Conservation (phyloP, 2,797 vertebrate species). For the Cynodonichthys magdalenae region DNA sequence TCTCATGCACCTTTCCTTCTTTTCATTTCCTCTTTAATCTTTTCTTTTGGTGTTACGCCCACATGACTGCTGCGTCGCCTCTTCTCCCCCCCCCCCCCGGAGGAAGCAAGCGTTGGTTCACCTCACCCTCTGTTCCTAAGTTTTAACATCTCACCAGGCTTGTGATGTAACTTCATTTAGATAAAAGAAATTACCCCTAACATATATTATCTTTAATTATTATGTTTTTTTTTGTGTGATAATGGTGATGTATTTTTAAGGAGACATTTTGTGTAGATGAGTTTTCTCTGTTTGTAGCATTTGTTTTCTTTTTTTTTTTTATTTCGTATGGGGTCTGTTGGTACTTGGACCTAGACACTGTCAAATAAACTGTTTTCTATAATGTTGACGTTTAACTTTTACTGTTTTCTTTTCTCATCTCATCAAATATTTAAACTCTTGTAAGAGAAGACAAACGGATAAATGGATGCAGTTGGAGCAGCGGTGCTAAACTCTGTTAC, state of each 20-base stretch:
- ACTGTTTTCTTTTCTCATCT: background rate
- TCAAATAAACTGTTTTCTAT: constrained; percentile 84
- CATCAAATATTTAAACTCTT: background rate
- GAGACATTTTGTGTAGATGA: constrained; percentile 83
- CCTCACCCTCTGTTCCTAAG: constrained; percentile 24
- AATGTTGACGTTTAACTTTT: constrained; percentile 25
- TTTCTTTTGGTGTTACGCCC: constrained; percentile 50
- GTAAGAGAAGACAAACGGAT: too few species aligned
- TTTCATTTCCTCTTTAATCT: constrained; percentile 3
- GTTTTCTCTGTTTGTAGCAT: constrained; percentile 79
- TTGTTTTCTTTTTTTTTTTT: constrained; percentile 56
- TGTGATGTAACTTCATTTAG: constrained; percentile 62
- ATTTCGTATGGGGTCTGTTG: constrained; percentile 78
- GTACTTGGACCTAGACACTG: constrained; percentile 82
- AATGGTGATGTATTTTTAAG: constrained; percentile 85
- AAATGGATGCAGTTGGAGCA: background rate
- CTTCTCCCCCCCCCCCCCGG: constrained; percentile 43
- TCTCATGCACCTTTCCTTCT: constrained; percentile 46
- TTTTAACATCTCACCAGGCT: constrained; percentile 49
- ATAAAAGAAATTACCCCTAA: constrained; percentile 57
- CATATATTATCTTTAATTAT: constrained; percentile 75
- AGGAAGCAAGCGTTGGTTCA: constrained; percentile 35
- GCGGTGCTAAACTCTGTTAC: too few species aligned
- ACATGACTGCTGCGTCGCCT: constrained; percentile 75
- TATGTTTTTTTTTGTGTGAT: constrained; percentile 70